phyloP scores from a whole-genome alignment of 2,888 invertebrate genomes.

The Drosophila atroscutellata region DNA sequence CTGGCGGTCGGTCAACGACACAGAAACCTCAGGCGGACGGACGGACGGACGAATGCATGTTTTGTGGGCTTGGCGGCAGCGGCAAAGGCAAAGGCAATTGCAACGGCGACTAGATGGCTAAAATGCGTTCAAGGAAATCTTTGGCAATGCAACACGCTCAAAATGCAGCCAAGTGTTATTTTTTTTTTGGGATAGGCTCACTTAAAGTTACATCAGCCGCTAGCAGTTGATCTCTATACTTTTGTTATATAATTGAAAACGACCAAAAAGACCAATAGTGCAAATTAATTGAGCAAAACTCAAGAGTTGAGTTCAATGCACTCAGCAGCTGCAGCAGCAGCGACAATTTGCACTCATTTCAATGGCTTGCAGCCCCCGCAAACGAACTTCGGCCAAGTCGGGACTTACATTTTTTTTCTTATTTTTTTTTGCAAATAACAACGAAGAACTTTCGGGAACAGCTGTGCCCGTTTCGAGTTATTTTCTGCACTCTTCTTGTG shows the following conservation, averaged over 20 bases:
- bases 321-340: conserved; percentile 27
- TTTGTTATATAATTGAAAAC: conserved; percentile 43
- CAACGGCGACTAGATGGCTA: conserved; percentile 44
- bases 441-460: conserved; percentile 75
- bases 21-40: conserved; percentile 74
- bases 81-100: conserved; percentile 18
- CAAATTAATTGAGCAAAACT: conserved; percentile 36
- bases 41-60: conserved; percentile 46
- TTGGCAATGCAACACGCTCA: conserved; percentile 61
- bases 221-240: conserved; percentile 3
- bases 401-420: conserved; percentile 38
- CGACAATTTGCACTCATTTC: conserved; percentile 75
- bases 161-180: conserved; percentile 21
- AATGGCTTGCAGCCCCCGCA: conserved; percentile 58
- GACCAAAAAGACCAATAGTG: conserved; percentile 32
- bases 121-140: conserved; percentile 80
- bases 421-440: conserved; percentile 8
- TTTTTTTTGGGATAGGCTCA: conserved; percentile 43
- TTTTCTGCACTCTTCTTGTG: conserved; percentile 20
- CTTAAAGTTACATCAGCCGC: conserved; percentile 34
- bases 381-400: conserved; percentile 42
- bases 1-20: conserved; percentile 83
- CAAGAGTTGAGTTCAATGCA: conserved; percentile 69
- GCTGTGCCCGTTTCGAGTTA: conserved; percentile 64
- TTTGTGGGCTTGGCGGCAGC: conserved; percentile 65